Conservation (phyloP, 35 echinoderm and acorn worm genomes). For the Apostichopus parvimensis region DNA sequence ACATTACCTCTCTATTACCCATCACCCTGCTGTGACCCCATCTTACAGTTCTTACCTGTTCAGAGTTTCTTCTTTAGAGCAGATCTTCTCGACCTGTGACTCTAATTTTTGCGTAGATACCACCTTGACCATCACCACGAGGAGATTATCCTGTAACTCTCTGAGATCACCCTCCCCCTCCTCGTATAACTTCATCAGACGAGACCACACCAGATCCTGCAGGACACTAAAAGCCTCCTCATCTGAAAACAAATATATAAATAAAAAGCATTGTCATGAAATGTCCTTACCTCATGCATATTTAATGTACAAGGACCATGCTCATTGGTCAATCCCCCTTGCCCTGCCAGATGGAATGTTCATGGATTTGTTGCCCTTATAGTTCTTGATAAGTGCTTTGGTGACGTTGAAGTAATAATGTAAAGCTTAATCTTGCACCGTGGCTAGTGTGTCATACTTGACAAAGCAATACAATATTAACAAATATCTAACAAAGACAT, state of each 20-base stretch:
- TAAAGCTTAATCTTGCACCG: no score
- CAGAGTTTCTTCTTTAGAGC: neutral
- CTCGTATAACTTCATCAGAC: constrained; percentile 14
- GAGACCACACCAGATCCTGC: constrained; percentile 20
- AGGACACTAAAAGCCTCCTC: constrained; percentile 3
- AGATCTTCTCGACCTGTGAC: neutral
- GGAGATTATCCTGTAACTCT: neutral
- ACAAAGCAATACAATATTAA: no score
- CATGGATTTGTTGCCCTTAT: no score
- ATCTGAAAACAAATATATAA: neutral
- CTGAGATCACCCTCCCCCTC: neutral
- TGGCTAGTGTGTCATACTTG: no score
- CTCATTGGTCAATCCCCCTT: no score
- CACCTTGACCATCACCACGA: neutral
- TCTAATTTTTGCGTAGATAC: neutral
- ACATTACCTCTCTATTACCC: no score
- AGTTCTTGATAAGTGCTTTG: no score
- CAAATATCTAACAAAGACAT: no score
- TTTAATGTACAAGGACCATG: neutral
- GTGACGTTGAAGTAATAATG: no score
- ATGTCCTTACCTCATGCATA: neutral
- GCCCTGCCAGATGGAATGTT: no score
- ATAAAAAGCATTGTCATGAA: neutral
- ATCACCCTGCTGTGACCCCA: no score
- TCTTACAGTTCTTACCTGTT: neutral